Evolutionary conservation across 2,888 invertebrate genomes (phyloP).

Genomic region (Ommatoiulus sabulosus): DNA sequence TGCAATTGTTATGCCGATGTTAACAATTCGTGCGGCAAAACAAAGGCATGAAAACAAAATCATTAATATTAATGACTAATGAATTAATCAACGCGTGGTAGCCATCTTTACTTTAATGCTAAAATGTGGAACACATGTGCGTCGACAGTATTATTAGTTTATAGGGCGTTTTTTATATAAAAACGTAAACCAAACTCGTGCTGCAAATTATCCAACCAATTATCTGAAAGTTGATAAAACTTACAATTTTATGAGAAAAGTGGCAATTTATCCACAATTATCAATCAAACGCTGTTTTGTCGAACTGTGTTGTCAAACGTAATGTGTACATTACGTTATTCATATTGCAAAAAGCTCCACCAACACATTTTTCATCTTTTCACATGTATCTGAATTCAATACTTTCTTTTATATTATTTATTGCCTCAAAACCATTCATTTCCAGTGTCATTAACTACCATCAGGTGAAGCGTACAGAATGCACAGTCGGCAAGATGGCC

Average conservation of each 20-base stretch:
- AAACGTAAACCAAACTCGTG: neutral
- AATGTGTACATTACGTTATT: neutral
- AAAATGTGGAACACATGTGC: neutral
- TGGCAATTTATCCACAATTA: neutral
- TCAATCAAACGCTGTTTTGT: neutral
- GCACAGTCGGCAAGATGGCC: neutral
- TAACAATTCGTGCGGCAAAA: neutral
- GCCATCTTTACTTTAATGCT: neutral
- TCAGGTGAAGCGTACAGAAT: neutral
- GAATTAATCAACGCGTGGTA: neutral
- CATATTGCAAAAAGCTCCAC: neutral
- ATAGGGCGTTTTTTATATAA: neutral
- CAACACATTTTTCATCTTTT: neutral
- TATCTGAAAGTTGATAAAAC: neutral
- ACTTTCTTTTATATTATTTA: neutral
- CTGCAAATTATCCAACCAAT: neutral
- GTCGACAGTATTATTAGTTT: neutral
- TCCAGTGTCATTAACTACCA: neutral
- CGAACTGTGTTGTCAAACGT: neutral
- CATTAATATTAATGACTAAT: neutral
- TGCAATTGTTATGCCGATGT: too few species aligned
- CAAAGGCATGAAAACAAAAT: neutral
- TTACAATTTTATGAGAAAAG: neutral
- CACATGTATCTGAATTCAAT: neutral
- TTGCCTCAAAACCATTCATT: neutral